Evolutionary conservation across 2,888 invertebrate species (phyloP), one percentile per base, ranked within the genome.

Genomic region (Sphaeridia pumilis): DNA sequence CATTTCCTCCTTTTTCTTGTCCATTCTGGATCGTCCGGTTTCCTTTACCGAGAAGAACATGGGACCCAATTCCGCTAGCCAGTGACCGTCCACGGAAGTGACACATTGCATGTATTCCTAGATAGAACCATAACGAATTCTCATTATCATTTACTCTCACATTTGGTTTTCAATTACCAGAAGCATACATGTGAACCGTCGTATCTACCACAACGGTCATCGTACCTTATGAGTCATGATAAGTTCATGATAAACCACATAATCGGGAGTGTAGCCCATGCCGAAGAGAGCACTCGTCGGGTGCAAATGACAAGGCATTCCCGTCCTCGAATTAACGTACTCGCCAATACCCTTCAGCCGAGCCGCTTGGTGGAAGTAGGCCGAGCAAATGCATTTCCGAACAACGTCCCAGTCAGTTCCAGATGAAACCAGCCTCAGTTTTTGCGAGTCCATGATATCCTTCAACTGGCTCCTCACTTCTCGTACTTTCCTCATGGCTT

Each of bases 41-140:
- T 95, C 92, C 70, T 89, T 89, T 0, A 89, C 81, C 0, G 87
- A 87, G 75, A 95, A 99, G 77, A 99, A 99, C 95, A 98, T 98
- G 0, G 97, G 97, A 0, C 98, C 98, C 14, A 98, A 74, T 69
- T 98, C 97, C 0, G 98, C 97, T 49, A 99, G 73, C 98, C 98
- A 99, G 59, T 89, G 80, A 0, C 94, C 97, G 71, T 99, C 98
- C 0, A 97, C 98, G 0, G 97, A 87, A 0, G 98, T 99, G 34
- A 98, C 98, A 70, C 95, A 97, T 73, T 98, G 97, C 97, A 98
- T 98, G 73, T 95, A 98, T 73, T 93, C 87, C 70, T 81, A 58
- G 10, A 47, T 38, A 17, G 36, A 4, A n/a, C n/a, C n/a, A n/a
- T n/a, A n/a, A n/a, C n/a, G n/a, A n/a, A n/a, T n/a, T n/a, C n/a